These are phyloP conservation scores for Heliconius cydno DNA, from an alignment of 2,888 invertebrate genomes.

Conservation along the genomic window DNA sequence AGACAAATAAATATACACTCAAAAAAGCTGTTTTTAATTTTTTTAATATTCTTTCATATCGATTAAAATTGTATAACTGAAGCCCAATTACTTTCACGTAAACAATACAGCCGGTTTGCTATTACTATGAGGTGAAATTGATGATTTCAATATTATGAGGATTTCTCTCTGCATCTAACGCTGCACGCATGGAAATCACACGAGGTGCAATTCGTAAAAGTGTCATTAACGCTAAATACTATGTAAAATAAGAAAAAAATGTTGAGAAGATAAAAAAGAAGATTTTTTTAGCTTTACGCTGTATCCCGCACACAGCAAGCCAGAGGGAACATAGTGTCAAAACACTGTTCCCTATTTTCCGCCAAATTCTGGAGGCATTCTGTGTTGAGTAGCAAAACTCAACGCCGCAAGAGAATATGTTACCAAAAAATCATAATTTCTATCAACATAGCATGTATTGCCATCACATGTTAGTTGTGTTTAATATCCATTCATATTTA, in stretches of 20 bases:
- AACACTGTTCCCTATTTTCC: too few relatives aligned
- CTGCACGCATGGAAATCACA: slow-evolving; percentile 32
- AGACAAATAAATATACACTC: neutral
- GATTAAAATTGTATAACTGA: slow-evolving; percentile 23
- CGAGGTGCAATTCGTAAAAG: slow-evolving; percentile 14
- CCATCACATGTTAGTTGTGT: neutral
- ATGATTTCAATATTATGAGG: slow-evolving; percentile 39
- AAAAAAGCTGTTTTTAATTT: neutral
- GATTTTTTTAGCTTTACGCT: too few relatives aligned
- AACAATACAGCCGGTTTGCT: slow-evolving; percentile 30
- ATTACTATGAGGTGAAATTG: slow-evolving; percentile 38
- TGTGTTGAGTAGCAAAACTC: too few relatives aligned
- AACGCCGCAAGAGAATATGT: too few relatives aligned
- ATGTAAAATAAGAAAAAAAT: neutral
- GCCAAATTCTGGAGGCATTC: too few relatives aligned
- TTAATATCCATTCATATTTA: slow-evolving; percentile 20
- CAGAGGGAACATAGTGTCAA: too few relatives aligned
- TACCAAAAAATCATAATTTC: neutral
- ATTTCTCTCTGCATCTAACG: slow-evolving; percentile 41
- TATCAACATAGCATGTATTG: neutral
- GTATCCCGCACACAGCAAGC: too few relatives aligned
- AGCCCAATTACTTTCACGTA: slow-evolving; percentile 39
- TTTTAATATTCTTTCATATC: neutral
- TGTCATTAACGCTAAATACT: neutral
- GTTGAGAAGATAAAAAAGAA: too few relatives aligned